Base-by-base conservation (phyloP, 2,888 invertebrate species). In the Hypsopygia costalis region DNA sequence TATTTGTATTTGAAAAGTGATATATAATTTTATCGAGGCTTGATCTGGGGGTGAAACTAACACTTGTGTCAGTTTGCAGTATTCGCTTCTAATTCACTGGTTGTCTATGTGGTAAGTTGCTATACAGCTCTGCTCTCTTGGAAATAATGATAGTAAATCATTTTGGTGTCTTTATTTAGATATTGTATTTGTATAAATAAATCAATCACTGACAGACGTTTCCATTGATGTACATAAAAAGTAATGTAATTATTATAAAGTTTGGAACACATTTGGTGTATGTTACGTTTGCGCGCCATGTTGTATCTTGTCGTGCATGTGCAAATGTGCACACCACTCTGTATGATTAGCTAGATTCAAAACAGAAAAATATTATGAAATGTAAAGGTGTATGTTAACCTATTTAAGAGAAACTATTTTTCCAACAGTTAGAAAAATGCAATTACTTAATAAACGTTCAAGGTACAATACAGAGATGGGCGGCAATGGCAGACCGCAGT, bases 1-100 rank as follows among this genome's bases (percentile, higher is more conserved):
- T 81, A 81, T 81, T 78, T 66, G 55, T 62, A 55, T 50, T 37
- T 37, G 36, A 37, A 52, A 73, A 71, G 77, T 79, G 80, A 80
- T 80, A 75, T 80, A 75, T 74, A 62, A 69, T 73, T 71, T 72
- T 69, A 70, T 72, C 70, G 81, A 81, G 81, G 83, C 81, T 81
- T 72, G 55, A 50, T 62, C 60, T 54, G 58, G 58, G 65, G 54
- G 48, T 52, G 52, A 55, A 47, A 43, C 40, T 43, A 39, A 63
- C 50, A 47, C 47, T 56, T 30, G 11, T 36, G 36, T 36, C 20
- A 1, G 20, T 36, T 29, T 12, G 29, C 20, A 11, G 12, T 8
- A 33, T 6, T 37, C 21, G 10, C 21, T 30, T 11, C 21, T 10
- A 16, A 27, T 22, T 25, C 10, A 36, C 28, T 20, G 25, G 30